A percentile compares a stretch with the other conserved stretches of the same genome.
Evolutionary conservation across 2,797 vertebrate species (phyloP).

Genomic region (Threskiornis aethiopicus): DNA sequence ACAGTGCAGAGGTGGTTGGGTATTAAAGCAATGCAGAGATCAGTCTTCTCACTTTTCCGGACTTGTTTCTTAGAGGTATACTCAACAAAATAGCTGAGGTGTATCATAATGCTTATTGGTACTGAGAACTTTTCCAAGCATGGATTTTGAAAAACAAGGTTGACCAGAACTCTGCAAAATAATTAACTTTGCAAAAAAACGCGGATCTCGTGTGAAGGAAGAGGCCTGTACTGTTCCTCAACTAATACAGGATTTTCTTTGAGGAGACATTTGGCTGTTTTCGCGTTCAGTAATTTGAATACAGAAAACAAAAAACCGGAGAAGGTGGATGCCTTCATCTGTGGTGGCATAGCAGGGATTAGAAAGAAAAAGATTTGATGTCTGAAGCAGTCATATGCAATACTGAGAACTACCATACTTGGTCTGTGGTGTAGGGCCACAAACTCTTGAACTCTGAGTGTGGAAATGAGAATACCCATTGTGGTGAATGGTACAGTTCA

Average conservation of each 20-base stretch:
- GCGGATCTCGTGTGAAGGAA: background rate
- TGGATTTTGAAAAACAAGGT: background rate
- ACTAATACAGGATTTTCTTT: background rate
- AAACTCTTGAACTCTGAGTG: background rate
- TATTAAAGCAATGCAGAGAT: background rate
- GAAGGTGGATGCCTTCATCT: background rate
- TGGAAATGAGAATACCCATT: background rate
- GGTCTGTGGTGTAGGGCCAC: background rate
- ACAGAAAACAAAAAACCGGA: background rate
- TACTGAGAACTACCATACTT: background rate
- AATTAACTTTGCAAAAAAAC: background rate
- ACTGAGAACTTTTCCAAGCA: background rate
- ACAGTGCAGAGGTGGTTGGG: background rate
- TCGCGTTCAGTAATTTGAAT: background rate
- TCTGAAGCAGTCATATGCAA: background rate
- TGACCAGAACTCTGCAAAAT: background rate
- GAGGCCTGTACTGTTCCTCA: background rate
- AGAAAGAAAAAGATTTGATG: background rate
- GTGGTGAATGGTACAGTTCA: background rate
- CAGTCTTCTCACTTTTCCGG: background rate
- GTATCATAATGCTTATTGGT: background rate
- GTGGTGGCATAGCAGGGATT: background rate
- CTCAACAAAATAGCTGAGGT: background rate
- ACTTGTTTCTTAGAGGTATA: background rate
- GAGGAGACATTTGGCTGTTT: background rate